Conservation (phyloP, 2,113 vertebrate species). For the Mastomys coucha region DNA sequence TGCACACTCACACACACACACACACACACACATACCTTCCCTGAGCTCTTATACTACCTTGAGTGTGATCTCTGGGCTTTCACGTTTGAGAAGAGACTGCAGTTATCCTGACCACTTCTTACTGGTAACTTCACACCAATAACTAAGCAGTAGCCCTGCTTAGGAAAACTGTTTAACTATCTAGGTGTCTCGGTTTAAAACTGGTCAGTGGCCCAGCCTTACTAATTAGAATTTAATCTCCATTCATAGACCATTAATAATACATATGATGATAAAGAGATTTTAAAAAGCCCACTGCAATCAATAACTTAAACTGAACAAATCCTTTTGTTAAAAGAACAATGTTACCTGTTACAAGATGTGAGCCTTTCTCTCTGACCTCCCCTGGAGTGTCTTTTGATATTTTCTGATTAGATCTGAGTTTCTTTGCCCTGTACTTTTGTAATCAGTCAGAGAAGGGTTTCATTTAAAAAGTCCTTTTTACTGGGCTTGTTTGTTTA, state of each 20-base stretch:
- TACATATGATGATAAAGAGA: neutral
- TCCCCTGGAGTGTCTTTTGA: neutral
- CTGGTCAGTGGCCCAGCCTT: no score
- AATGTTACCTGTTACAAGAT: neutral
- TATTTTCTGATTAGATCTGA: conserved; percentile 70
- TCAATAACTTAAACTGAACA: conserved; percentile 11
- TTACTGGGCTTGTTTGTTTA: conserved; percentile 70
- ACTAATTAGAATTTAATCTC: neutral
- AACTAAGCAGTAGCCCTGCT: neutral
- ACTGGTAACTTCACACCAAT: neutral
- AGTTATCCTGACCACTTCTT: neutral
- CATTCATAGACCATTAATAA: neutral
- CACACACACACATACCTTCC: neutral
- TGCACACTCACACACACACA: neutral
- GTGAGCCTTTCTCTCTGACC: neutral
- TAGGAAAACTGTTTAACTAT: neutral
- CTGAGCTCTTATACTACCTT: neutral
- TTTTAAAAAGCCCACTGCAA: neutral
- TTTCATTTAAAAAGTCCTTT: conserved; percentile 43
- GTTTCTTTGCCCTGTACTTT: conserved; percentile 47
- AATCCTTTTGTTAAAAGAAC: neutral
- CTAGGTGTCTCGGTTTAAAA: neutral
- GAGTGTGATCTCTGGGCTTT: neutral
- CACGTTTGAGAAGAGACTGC: neutral
- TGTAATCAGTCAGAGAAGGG: conserved; percentile 63